Evolutionary conservation across 2,113 vertebrate species (phyloP).

Genomic region (Bubalus kerabau): DNA sequence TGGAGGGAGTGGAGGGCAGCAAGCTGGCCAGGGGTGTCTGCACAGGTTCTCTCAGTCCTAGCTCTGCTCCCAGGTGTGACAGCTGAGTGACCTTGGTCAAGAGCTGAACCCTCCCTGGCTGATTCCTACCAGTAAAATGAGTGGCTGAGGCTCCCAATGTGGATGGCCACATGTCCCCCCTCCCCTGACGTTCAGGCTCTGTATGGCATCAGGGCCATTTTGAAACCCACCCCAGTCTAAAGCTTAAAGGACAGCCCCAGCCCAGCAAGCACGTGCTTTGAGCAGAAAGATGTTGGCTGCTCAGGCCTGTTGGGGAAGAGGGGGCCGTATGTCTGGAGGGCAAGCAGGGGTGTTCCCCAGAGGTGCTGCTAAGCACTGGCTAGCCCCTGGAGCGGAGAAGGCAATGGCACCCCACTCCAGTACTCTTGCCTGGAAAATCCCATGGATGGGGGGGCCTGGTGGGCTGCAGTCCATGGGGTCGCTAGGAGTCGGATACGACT

Average conservation of each 20-base stretch:
- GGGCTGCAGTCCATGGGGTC: too few relatives aligned
- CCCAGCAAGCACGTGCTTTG: fast-evolving
- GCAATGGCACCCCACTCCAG: too few relatives aligned
- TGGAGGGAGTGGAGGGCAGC: too few relatives aligned
- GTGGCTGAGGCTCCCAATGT: not conserved
- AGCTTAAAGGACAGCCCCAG: fast-evolving
- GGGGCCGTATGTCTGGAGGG: not conserved
- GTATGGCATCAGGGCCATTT: not conserved
- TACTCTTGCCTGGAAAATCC: too few relatives aligned
- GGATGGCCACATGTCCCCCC: fast-evolving
- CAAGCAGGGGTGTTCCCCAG: not conserved
- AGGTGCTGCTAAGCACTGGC: fast-evolving
- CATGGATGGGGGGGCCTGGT: too few relatives aligned
- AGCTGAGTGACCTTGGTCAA: not conserved
- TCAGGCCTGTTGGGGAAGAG: too few relatives aligned
- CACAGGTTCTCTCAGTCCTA: not conserved
- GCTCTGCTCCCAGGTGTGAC: not conserved
- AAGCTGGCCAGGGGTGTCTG: not conserved
- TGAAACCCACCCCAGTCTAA: not conserved
- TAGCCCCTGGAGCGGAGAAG: not conserved
- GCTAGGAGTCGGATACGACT: too few relatives aligned
- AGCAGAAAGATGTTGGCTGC: fast-evolving
- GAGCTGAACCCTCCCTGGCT: not conserved
- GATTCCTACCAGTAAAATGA: not conserved
- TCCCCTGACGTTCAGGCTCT: not conserved